Base-by-base conservation (phyloP, 2,888 invertebrate species). In the Ferrisia virgata region DNA sequence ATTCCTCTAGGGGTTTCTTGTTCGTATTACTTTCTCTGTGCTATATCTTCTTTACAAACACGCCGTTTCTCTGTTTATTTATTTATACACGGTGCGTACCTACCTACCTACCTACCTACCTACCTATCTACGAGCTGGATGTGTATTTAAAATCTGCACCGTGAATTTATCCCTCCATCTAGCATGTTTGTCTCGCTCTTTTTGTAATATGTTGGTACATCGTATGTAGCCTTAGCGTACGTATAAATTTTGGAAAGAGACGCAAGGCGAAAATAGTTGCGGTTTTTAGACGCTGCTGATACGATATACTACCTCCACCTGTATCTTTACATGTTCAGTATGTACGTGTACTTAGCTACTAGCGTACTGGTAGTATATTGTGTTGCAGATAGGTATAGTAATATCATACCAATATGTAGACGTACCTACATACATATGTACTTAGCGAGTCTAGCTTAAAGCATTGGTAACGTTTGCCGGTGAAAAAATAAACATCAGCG, bases 1-100 rank as follows among this genome's bases (percentile, higher is more conserved):
- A 76, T 76, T 76, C 72, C 72, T 76, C 72, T 76, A 36, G 72
- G 72, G 36, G 72, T 76, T 76, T 76, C 31, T 36, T 36, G 72
- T 36, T 76, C 72, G 72, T 36, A 36, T 76, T 76, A 36, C 72
- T 64, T 64, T 64, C 64, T 36, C 72, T n/a, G 72, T 36, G 72
- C 64, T 76, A 76, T 76, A 76, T 76, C 72, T 76, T 28, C 64
- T 64, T 64, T 64, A 64, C 64, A 64, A 64, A 64, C 28, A 64
- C 64, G 31, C 64, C 36, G 72, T 36, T 76, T 36, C 36, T 76
- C 18, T 76, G 72, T 76, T 76, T 76, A 76, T 76, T 76, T 76
- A 76, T 76, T 76, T 76, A 76, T 76, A 64, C n/a, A n/a, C 64
- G 64, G 28, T 64, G 64, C 64, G 72, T 76, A 76, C 72, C 36